Percentiles rank a stretch among this genome's conserved stretches.
Evolutionary conservation across 2,888 invertebrate genomes (phyloP).

Genomic region (Eupithecia pulchellata): DNA sequence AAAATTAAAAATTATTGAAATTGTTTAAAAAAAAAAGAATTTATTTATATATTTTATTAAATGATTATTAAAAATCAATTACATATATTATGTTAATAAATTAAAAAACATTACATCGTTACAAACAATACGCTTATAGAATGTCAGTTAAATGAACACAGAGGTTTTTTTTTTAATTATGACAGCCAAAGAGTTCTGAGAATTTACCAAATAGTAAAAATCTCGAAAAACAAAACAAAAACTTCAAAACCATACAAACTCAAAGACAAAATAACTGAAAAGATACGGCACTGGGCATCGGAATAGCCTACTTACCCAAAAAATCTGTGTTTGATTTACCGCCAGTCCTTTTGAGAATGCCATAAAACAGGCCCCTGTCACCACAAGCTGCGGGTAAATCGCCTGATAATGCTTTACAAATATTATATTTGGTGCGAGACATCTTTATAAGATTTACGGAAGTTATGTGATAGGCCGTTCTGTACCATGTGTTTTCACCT

Average conservation of each 20-base stretch:
- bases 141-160: no score
- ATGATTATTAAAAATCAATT: no score
- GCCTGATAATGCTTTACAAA: constrained; percentile 73
- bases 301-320: constrained; percentile 57
- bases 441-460: constrained; percentile 45
- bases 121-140: no score
- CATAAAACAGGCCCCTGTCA: constrained; percentile 80
- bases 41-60: no score
- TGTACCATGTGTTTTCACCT: constrained; percentile 2
- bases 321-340: constrained; percentile 76
- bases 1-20: no score
- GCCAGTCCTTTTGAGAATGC: constrained; percentile 46
- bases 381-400: constrained; percentile 64
- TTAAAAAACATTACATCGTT: no score
- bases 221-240: background rate
- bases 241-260: background rate
- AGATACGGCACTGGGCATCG: constrained; percentile 48
- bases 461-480: constrained; percentile 37
- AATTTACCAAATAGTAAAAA: background rate
- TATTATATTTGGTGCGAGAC: constrained; percentile 65
- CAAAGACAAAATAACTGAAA: constrained; percentile 40
- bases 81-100: no score
- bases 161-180: no score
- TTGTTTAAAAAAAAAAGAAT: no score
- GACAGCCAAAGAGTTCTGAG: no score